A percentile compares a stretch with the other conserved stretches of the same genome.
phyloP scores from a whole-genome alignment of 2,797 vertebrate genomes.

The Heliangelus exortis region DNA sequence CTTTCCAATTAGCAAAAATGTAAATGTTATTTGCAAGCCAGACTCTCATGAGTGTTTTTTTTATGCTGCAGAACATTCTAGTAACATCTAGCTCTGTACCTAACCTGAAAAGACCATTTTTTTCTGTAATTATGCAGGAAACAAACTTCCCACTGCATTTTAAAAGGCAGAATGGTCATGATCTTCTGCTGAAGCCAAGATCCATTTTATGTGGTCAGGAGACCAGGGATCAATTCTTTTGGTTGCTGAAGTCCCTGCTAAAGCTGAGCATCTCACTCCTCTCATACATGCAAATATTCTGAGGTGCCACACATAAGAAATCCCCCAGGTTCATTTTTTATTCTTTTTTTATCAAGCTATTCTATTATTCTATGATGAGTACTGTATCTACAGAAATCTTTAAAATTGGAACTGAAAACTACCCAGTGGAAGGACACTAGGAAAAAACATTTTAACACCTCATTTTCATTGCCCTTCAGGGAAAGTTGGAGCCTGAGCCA shows the following conservation, averaged over 20 bases:
- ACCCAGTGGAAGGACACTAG: background rate
- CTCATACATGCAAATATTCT: background rate
- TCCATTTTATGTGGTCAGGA: background rate
- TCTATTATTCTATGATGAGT: background rate
- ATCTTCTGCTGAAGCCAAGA: background rate
- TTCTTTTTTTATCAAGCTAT: background rate
- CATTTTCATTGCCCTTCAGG: background rate
- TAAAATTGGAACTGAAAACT: background rate
- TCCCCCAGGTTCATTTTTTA: background rate
- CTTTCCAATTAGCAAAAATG: conserved; percentile 35
- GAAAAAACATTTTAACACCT: background rate
- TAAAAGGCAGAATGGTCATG: background rate
- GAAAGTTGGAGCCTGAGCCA: background rate
- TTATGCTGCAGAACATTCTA: background rate
- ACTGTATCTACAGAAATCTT: background rate
- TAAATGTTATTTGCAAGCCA: conserved; percentile 10
- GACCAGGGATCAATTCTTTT: background rate
- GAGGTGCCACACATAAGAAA: background rate
- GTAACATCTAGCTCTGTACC: background rate
- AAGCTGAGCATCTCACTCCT: background rate
- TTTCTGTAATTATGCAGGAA: background rate
- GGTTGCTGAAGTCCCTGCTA: background rate
- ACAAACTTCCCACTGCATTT: background rate
- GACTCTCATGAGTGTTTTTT: background rate
- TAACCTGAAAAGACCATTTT: background rate